These are phyloP conservation scores for Strix uralensis DNA, from an alignment of 2,113 vertebrate genomes.

Conservation along the genomic window DNA sequence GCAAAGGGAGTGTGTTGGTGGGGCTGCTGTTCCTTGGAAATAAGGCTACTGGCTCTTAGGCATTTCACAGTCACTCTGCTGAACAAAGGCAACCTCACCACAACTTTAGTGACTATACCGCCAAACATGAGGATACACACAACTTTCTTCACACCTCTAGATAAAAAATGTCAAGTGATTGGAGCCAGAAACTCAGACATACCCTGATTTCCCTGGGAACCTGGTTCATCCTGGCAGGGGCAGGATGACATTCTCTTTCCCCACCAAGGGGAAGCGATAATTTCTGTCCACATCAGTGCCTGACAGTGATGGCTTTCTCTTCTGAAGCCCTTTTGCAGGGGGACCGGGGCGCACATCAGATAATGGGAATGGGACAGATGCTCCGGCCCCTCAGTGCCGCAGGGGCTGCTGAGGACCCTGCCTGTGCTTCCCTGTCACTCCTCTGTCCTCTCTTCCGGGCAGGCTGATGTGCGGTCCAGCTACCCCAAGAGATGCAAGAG, in stretches of 20 bases:
- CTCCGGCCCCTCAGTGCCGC: rapidly evolving
- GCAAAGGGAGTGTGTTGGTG: not conserved
- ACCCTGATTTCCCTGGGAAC: not conserved
- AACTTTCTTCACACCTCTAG: not conserved
- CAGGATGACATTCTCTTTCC: not conserved
- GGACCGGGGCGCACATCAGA: not conserved
- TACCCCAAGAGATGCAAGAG: not conserved
- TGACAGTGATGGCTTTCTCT: not conserved
- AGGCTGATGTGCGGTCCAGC: not conserved
- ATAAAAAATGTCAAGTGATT: not conserved
- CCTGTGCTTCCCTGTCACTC: not conserved
- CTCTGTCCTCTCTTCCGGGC: not conserved
- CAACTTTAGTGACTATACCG: not conserved
- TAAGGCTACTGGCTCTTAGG: not conserved
- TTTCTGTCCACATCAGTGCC: not conserved
- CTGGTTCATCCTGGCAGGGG: not conserved
- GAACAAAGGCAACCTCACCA: not conserved
- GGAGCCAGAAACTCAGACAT: not conserved
- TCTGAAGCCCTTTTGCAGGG: not conserved
- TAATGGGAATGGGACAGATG: not conserved
- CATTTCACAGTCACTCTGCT: not conserved
- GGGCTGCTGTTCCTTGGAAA: not conserved
- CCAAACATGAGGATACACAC: not conserved
- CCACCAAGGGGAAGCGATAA: not conserved
- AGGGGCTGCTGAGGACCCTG: not conserved